A percentile compares a stretch with the other conserved stretches of the same genome.
Evolutionary conservation across 1,140 invertebrate genomes (phyloP).

Genomic region (Caerostris darwini): DNA sequence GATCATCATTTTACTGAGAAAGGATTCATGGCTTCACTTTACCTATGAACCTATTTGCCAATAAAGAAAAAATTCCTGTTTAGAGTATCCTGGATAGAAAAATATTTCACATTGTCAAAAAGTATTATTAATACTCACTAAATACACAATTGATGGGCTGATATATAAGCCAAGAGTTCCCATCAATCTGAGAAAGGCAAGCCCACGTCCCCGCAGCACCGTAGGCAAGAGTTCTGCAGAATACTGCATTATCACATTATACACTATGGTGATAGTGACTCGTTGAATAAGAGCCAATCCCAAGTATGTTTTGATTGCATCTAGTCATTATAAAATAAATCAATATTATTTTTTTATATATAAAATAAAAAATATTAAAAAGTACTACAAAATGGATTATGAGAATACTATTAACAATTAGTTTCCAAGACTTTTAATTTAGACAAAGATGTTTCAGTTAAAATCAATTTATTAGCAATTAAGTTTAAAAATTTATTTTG

Average conservation of each 20-base stretch:
- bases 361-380: not conserved
- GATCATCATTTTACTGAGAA: too few species aligned
- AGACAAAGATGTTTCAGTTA: too few species aligned
- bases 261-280: constrained; percentile 76
- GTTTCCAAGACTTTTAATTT: too few species aligned
- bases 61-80: not conserved
- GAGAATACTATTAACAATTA: too few species aligned
- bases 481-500: too few species aligned
- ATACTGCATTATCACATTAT: constrained; percentile 79
- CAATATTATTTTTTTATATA: not conserved
- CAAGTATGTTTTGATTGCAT: constrained; percentile 54
- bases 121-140: constrained; percentile 81
- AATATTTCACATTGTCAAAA: not conserved
- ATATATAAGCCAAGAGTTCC: constrained; percentile 84
- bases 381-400: too few species aligned
- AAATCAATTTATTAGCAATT: too few species aligned
- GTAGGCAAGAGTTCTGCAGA: constrained; percentile 80
- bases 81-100: not conserved
- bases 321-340: not conserved
- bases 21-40: too few species aligned
- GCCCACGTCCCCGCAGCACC: constrained; percentile 80
- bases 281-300: constrained; percentile 75
- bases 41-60: too few species aligned
- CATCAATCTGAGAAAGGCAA: constrained; percentile 83
- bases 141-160: constrained; percentile 81